A percentile compares a stretch with the other conserved stretches of the same genome.
Evolutionary conservation across 1,140 invertebrate genomes (phyloP).

Genomic region (Halyomorpha halys): DNA sequence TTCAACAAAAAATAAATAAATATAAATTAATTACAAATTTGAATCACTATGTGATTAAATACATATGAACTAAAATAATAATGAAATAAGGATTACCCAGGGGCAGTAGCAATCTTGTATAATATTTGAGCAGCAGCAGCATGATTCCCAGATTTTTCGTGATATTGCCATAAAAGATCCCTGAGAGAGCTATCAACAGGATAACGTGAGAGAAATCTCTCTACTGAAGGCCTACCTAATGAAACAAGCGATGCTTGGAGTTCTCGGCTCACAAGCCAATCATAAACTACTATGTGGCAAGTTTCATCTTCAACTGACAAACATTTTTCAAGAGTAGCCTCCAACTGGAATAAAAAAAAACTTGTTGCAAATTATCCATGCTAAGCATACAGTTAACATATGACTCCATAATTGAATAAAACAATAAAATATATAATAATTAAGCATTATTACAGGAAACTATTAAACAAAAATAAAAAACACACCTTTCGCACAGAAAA

Average conservation of each 20-base stretch:
- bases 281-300: slow-evolving; percentile 81
- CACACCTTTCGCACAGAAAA: too few relatives aligned
- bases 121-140: slow-evolving; percentile 86
- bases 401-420: too few relatives aligned
- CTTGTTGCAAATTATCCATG: too few relatives aligned
- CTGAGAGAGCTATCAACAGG: slow-evolving; percentile 26
- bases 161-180: slow-evolving; percentile 91
- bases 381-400: too few relatives aligned
- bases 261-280: slow-evolving; percentile 80
- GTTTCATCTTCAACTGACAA: slow-evolving; percentile 57
- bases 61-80: too few relatives aligned
- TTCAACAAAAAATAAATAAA: slow-evolving; percentile 26
- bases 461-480: too few relatives aligned
- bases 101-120: slow-evolving; percentile 71
- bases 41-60: too few relatives aligned
- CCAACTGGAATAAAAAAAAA: slow-evolving; percentile 21
- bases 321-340: slow-evolving; percentile 27
- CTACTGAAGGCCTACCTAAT: slow-evolving; percentile 63
- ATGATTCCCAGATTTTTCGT: slow-evolving; percentile 86
- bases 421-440: too few relatives aligned
- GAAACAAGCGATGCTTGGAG: slow-evolving; percentile 65
- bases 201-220: slow-evolving; percentile 30
- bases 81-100: slow-evolving; percentile 44
- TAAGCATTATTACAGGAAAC: too few relatives aligned
- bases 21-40: too few relatives aligned